phyloP scores from a whole-genome alignment of 2,113 vertebrate species.

The Aramus guarauna region DNA sequence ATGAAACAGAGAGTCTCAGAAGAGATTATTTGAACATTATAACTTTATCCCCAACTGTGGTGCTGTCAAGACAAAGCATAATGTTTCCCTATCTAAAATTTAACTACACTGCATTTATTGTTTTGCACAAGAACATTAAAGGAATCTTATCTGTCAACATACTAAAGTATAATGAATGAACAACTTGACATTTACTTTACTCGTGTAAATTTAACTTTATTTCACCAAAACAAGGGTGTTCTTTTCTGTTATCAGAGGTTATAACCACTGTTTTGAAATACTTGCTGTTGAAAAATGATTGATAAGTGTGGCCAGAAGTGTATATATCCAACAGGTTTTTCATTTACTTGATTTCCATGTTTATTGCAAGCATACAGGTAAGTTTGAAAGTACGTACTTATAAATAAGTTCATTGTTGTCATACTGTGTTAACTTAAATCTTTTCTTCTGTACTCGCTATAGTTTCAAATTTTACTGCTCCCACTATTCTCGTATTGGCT shows the following conservation, averaged over 20 bases:
- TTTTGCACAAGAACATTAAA: conserved; percentile 30
- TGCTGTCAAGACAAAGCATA: conserved; percentile 21
- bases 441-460: neutral
- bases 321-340: conserved; percentile 3
- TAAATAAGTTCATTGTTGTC: neutral
- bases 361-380: neutral
- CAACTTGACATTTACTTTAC: neutral
- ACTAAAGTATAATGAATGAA: neutral
- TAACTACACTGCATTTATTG: conserved; percentile 27
- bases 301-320: neutral
- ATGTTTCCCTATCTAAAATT: conserved; percentile 9
- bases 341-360: neutral
- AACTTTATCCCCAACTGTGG: conserved; percentile 26
- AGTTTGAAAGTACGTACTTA: neutral
- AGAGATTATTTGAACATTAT: conserved; percentile 24
- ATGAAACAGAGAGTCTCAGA: neutral
- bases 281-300: neutral
- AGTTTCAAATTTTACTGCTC: neutral
- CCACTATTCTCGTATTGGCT: neutral
- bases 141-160: conserved; percentile 1
- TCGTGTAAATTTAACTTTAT: neutral
- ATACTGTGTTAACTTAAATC: neutral
- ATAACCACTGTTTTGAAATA: neutral
- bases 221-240: neutral
- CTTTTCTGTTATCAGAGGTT: neutral